Base-by-base conservation (phyloP, 2,113 vertebrate genomes). In the Camarhynchus parvulus region DNA sequence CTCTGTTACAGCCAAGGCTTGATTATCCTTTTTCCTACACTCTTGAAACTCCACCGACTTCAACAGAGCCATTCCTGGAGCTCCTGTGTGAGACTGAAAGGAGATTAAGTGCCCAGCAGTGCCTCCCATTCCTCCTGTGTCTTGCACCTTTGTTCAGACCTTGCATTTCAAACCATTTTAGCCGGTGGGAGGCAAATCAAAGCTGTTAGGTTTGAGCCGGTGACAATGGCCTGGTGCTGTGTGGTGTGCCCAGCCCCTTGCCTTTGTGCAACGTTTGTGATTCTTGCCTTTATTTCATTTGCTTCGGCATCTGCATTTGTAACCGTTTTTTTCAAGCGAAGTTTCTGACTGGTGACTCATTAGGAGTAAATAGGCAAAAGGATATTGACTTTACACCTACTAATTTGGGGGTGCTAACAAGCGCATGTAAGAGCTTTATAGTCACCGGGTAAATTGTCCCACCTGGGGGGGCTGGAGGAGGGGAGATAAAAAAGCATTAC, bases 61-160 rank as follows among this genome's bases (percentile, higher is more conserved):
- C 68, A 52, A 81, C 81, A 90, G 83, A 88, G 92, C 92, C 12
- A 1, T 78, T 96, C 83, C 92, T 84, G 94, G 84, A 94, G 83
- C 94, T 93, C 83, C 95, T 68, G 89, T 61, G 79, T 78, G 92
- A 94, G 93, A 59, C 80, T 94, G 90, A 97, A 96, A 97, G 90
- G 94, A 92, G 94, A 96, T 97, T 96, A 97, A 96, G 92, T 81
- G 73, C 96, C 94, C 94, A 94, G 90, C 94, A 95, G 90, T 95
- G 95, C 92, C 27, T 92, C 92, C 73, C 53, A 44, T 97, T 95
- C 93, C 90, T 93, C 90, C 82, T 87, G 76, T 64, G 93, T 96
- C 96, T 96, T 94, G 95, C 93, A 94, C 92, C 93, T 96, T 96
- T 95, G 95, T 95, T 96, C 87, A 96, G 92, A 95, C 92, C 95